Percentiles rank a stretch among this genome's conserved stretches.
These are phyloP conservation scores for Mus minutoides DNA, from an alignment of 2,797 vertebrate species.

Conservation along the genomic window DNA sequence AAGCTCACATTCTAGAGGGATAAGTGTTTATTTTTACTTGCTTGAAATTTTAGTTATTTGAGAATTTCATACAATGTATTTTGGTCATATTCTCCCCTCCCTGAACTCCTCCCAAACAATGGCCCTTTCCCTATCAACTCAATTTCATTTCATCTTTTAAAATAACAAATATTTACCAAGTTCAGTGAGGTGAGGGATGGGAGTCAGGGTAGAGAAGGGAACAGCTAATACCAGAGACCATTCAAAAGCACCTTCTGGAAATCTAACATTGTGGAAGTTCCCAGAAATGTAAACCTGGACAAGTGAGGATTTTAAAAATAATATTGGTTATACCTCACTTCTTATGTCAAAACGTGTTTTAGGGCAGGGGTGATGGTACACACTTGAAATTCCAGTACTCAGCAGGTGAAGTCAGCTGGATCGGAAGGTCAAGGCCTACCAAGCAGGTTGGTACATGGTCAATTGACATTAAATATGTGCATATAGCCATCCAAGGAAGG, in stretches of 20 bases:
- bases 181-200: neutral
- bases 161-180: neutral
- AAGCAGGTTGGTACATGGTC: neutral
- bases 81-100: neutral
- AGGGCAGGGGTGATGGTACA: neutral
- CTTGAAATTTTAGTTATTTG: neutral
- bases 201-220: neutral
- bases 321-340: neutral
- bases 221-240: neutral
- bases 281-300: neutral
- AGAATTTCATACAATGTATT: neutral
- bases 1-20: neutral
- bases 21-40: neutral
- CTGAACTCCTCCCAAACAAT: neutral
- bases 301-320: neutral
- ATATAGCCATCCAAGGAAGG: neutral
- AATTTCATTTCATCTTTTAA: neutral
- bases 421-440: neutral
- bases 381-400: neutral
- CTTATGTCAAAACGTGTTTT: neutral
- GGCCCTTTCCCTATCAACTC: neutral
- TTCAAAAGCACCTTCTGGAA: neutral
- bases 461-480: neutral
- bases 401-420: neutral
- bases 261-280: neutral